Evolutionary conservation across 2,797 vertebrate species (phyloP).

Genomic region (Anguilla anguilla): DNA sequence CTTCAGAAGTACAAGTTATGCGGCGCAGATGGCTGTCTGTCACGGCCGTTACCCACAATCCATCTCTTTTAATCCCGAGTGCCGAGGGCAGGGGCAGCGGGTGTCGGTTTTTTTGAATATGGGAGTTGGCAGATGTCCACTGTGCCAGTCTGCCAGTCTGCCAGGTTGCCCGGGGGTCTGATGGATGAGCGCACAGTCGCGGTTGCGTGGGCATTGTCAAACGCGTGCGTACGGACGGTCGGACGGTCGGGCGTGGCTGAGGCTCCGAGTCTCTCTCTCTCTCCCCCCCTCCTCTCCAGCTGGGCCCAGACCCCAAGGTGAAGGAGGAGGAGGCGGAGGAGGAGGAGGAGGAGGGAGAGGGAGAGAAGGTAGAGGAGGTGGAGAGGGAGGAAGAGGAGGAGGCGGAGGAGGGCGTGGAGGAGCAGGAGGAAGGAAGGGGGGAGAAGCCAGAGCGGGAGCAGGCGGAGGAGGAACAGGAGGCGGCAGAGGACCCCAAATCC

Average conservation of each 20-base stretch:
- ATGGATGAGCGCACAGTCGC: neutral
- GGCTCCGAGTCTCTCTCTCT: neutral
- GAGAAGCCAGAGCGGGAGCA: constrained; percentile 69
- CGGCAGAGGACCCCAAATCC: constrained; percentile 61
- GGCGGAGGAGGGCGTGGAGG: constrained; percentile 40
- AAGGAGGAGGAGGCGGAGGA: constrained; percentile 71
- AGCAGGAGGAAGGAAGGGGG: constrained; percentile 61
- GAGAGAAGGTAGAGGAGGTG: constrained; percentile 68
- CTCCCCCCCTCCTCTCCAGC: constrained; percentile 55
- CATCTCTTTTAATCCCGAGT: neutral
- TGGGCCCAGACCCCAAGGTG: constrained; percentile 67
- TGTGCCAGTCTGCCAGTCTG: neutral
- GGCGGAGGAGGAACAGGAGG: constrained; percentile 68
- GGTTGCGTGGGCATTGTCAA: neutral
- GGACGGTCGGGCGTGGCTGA: neutral
- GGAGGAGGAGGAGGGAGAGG: constrained; percentile 69
- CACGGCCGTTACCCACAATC: neutral
- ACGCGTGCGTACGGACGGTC: neutral
- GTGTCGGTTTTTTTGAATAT: neutral
- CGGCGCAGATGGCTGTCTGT: neutral
- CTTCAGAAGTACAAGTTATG: neutral
- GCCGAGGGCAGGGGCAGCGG: neutral
- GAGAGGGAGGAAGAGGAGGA: constrained; percentile 70
- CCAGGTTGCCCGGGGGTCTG: neutral
- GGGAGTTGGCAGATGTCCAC: neutral